Evolutionary conservation across 2,113 vertebrate genomes (phyloP), one percentile per base, ranked within the genome.

Genomic region (Puntigrus tetrazona): DNA sequence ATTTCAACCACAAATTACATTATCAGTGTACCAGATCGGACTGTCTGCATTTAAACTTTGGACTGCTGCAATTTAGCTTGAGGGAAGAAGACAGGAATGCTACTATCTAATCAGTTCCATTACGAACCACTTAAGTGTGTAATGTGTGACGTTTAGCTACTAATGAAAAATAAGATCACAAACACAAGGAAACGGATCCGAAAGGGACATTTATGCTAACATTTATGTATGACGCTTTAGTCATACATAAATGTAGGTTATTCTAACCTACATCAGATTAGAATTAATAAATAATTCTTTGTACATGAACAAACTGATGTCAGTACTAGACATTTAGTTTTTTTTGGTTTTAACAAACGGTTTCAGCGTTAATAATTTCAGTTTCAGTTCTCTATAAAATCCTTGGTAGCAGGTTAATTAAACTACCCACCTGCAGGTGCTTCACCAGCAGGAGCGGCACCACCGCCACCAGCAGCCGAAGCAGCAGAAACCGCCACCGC

Each of bases 361-460:
- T 67, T 67, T 67, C 36, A 16, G 8, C 7, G 18, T 50, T 50
- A 50, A 50, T 67, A 16, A 1, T 34, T 67, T 63, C 27, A 7
- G 25, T 63, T 14, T 65, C 18, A 3, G 61, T 34, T 63, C 7
- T 31, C 61, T 31, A 65, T 61, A 63, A 65, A 29, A 31, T 16
- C 25, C 59, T 27, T 13, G 27, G 4, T 18, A 31, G 1, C 63
- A 67, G 63, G 65, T 38, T 69, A 5, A 36, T 22, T 11, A 2
- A 38, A 38, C 3, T 69, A 18, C 86, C 75, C 86, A 96, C 94
- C 95, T 92, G 92, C 93, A 93, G 95, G 94, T 6, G 94, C 92
- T 90, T 92, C 89, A 78, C 89, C 93, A 50, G 91, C 91, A 73
- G 86, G 92, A 77, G 88, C 82, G 11, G 91, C 89, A 7, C 88